These are phyloP conservation scores for Calliopsis andreniformis DNA, from an alignment of 1,140 invertebrate genomes.

Conservation along the genomic window DNA sequence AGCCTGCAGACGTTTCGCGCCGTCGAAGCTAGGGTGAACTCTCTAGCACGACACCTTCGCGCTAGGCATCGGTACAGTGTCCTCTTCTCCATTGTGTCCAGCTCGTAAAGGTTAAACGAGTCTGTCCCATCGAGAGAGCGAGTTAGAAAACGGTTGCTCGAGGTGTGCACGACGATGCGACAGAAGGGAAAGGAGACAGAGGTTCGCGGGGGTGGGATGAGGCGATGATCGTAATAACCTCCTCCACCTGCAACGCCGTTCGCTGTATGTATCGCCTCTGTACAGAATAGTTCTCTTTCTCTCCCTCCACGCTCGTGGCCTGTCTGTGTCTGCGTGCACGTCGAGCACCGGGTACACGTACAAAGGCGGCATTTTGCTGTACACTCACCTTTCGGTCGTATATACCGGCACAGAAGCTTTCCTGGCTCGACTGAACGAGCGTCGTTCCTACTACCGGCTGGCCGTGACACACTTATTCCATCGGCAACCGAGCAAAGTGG, in stretches of 20 bases:
- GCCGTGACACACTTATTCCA: slow-evolving; percentile 73
- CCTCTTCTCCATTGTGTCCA: slow-evolving; percentile 31
- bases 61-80: slow-evolving; percentile 30
- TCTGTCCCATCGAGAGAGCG: slow-evolving; percentile 50
- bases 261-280: slow-evolving; percentile 49
- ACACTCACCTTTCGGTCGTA: slow-evolving; percentile 65
- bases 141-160: background rate
- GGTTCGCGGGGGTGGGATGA: background rate
- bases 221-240: slow-evolving; percentile 63
- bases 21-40: no score
- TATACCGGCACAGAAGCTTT: slow-evolving; percentile 68
- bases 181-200: background rate
- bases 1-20: no score
- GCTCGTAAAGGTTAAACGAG: slow-evolving; percentile 68
- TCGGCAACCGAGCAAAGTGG: slow-evolving; percentile 60
- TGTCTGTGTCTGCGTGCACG: background rate
- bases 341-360: background rate
- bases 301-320: background rate
- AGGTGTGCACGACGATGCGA: background rate
- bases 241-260: slow-evolving; percentile 60
- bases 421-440: slow-evolving; percentile 66
- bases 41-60: slow-evolving; percentile 37
- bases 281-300: slow-evolving; percentile 25
- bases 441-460: slow-evolving; percentile 70
- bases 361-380: slow-evolving; percentile 45